Evolutionary conservation across 2,888 invertebrate genomes (phyloP).

Genomic region (Cataglyphis rosenhaueri): DNA sequence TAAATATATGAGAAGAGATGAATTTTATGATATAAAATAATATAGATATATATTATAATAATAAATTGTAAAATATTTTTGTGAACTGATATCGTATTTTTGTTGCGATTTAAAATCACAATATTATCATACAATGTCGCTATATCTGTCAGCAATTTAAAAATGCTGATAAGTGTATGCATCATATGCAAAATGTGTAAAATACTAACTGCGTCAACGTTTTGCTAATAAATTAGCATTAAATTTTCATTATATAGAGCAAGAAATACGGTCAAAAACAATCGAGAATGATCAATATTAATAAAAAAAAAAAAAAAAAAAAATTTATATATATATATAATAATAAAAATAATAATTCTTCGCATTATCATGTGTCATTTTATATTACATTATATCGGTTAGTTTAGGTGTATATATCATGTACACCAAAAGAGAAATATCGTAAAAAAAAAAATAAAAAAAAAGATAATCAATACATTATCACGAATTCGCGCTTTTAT

Average conservation of each 20-base stretch:
- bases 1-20: neutral
- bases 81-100: neutral
- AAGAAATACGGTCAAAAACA: too few species aligned
- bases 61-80: neutral
- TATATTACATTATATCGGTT: neutral
- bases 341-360: neutral
- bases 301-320: neutral
- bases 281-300: neutral
- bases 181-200: neutral
- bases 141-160: neutral
- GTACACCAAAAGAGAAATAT: neutral
- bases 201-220: neutral
- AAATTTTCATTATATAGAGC: neutral
- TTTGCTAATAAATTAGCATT: neutral
- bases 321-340: neutral
- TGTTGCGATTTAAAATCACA: neutral
- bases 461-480: neutral
- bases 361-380: slow-evolving; percentile 7
- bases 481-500: neutral
- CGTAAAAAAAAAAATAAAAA: neutral
- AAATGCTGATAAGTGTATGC: neutral
- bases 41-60: neutral
- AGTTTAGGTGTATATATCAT: slow-evolving; percentile 8
- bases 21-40: neutral
- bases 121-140: neutral